Conservation (phyloP, 2,888 invertebrate species). For the Pollenia labialis region DNA sequence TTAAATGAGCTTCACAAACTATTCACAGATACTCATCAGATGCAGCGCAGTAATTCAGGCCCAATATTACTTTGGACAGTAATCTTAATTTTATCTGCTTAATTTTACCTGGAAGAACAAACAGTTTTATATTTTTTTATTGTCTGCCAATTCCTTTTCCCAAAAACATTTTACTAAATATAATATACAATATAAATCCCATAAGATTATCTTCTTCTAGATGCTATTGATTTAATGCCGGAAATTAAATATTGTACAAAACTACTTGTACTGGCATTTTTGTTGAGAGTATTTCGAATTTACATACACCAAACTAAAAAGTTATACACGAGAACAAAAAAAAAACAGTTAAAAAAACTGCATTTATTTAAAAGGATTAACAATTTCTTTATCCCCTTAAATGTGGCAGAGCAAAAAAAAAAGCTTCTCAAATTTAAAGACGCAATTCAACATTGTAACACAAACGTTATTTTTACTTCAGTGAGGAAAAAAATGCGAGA, state of each 20-base stretch:
- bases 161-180: background rate
- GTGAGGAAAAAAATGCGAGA: constrained; percentile 8
- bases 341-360: background rate
- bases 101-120: constrained; percentile 14
- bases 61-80: background rate
- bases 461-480: constrained; percentile 38
- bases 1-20: too few relatives aligned
- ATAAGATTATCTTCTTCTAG: constrained; percentile 29
- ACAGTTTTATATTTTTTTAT: background rate
- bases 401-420: background rate
- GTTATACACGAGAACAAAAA: background rate
- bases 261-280: constrained; percentile 15
- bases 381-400: constrained; percentile 7
- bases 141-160: background rate
- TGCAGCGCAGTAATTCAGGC: too few relatives aligned
- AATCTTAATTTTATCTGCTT: background rate
- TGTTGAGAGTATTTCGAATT: background rate
- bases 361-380: constrained; percentile 29
- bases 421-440: background rate
- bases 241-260: constrained; percentile 60
- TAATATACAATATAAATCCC: background rate
- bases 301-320: background rate
- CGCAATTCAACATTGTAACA: constrained; percentile 3
- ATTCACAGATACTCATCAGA: too few relatives aligned
- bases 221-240: constrained; percentile 57